Evolutionary conservation across 2,797 vertebrate species (phyloP), one percentile per base, ranked within the genome.

Genomic region (Phataginus tricuspis): DNA sequence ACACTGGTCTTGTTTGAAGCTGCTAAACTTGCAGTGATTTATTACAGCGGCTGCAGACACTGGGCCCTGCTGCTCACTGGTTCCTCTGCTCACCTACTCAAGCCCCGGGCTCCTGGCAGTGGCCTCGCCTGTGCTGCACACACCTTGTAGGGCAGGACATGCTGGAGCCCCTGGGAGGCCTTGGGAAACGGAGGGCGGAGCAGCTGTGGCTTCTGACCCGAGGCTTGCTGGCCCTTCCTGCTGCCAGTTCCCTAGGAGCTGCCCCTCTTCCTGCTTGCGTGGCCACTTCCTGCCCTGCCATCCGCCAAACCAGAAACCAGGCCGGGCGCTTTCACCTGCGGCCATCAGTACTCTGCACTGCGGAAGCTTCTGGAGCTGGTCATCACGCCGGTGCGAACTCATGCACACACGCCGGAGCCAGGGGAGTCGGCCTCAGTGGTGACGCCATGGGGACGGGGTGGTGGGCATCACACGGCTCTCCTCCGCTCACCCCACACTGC

Each of bases 181-280:
- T 39, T 39, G 39, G 39, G 39, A 39, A 39, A 39, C 39, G 4
- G 39, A 39, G 39, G 4, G 39, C 39, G 39, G 39, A 39, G 39
- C 39, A 39, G 39, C 39, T 39, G 39, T 39, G 39, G 39, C 39
- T 39, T 39, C 39, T 39, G 42, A 2, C 63, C 19, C 42, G 2
- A 57, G 27, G 1, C 11, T 63, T 14, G 9, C 3, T 4, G 11
- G 29, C 2, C 27, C 69, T 72, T 66, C 57, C 29, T 29, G 49
- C 1, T 0, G 0, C 34, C 19, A 23, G 0, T 9, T 16, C 18
- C 1, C 13, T 0, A 0, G 19, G 14, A 23, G 14, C 34, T 4
- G 37, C 2, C 57, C 53, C 25, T n/a, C 6, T 1, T 14, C 39
- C 72, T 2, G 0, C 3, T 31, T 7, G 5, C 0, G 27, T 29